These are phyloP conservation scores for Pseudopleuronectes americanus DNA, from an alignment of 2,797 vertebrate genomes.

Conservation along the genomic window DNA sequence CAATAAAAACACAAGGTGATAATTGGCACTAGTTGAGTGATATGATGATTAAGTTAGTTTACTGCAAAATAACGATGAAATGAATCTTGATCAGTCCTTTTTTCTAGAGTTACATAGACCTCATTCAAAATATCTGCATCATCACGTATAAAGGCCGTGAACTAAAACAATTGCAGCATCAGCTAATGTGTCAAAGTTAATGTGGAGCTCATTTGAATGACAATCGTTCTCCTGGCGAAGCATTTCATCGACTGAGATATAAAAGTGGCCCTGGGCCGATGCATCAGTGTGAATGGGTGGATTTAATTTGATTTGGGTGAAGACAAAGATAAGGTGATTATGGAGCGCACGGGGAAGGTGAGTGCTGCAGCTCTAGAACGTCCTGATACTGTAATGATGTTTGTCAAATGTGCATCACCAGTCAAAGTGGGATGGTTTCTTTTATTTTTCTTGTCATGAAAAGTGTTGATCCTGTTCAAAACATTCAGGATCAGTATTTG, in stretches of 20 bases:
- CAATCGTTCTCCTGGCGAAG: conserved; percentile 57
- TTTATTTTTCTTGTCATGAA: no score
- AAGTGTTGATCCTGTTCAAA: no score
- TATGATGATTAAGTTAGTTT: not conserved
- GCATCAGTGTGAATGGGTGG: conserved; percentile 2
- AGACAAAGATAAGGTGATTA: conserved; percentile 34
- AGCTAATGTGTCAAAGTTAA: conserved; percentile 50
- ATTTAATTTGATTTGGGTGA: conserved; percentile 44
- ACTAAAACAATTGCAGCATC: conserved; percentile 57
- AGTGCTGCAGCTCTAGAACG: conserved; percentile 9
- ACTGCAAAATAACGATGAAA: not conserved
- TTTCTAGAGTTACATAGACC: conserved; percentile 15
- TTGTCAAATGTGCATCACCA: no score
- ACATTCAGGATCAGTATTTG: no score
- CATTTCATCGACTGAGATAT: conserved; percentile 65
- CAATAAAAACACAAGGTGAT: no score
- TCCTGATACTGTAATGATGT: no score
- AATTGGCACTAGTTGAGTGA: no score
- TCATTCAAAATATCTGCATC: conserved; percentile 21
- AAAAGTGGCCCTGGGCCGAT: conserved; percentile 36
- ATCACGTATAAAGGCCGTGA: conserved; percentile 11
- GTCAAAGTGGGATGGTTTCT: no score
- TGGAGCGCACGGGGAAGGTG: conserved; percentile 62
- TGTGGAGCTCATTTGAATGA: conserved; percentile 63
- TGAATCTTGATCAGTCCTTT: not conserved